Evolutionary conservation across 2,797 vertebrate genomes (phyloP).

Genomic region (Clarias pachynema): DNA sequence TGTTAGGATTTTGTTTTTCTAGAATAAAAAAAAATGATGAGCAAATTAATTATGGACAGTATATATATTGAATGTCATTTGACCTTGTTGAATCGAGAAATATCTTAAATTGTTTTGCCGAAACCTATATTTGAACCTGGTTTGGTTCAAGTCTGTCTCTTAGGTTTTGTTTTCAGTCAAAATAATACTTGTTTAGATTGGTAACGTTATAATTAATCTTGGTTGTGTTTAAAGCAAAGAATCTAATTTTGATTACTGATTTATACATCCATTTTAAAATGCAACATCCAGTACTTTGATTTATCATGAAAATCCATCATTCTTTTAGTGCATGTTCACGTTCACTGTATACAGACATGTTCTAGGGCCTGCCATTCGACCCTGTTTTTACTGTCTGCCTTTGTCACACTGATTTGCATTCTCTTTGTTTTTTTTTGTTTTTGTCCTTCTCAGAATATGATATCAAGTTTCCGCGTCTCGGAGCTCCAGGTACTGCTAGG

Average conservation of each 20-base stretch:
- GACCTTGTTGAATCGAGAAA: neutral
- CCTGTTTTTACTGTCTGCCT: neutral
- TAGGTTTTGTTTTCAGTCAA: neutral
- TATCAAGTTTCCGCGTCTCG: constrained; percentile 87
- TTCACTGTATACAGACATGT: neutral
- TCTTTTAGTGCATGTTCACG: neutral
- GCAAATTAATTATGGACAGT: constrained; percentile 59
- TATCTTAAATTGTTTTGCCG: neutral
- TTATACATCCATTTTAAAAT: neutral
- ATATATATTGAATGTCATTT: constrained; percentile 59
- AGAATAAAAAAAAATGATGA: neutral
- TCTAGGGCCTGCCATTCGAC: neutral
- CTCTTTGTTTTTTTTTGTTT: constrained; percentile 41
- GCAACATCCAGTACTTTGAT: neutral
- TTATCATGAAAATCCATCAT: neutral
- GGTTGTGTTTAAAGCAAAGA: neutral
- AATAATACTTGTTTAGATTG: neutral
- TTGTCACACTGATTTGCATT: constrained; percentile 20
- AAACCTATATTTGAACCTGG: neutral
- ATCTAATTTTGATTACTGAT: neutral
- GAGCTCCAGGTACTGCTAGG: constrained; percentile 86
- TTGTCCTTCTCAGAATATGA: constrained; percentile 79
- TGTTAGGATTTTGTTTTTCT: constrained; percentile 22
- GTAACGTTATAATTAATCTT: neutral
- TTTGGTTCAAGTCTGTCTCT: neutral